Evolutionary conservation across 2,888 invertebrate genomes (phyloP).

Genomic region (Disparrhopalites patrizii): DNA sequence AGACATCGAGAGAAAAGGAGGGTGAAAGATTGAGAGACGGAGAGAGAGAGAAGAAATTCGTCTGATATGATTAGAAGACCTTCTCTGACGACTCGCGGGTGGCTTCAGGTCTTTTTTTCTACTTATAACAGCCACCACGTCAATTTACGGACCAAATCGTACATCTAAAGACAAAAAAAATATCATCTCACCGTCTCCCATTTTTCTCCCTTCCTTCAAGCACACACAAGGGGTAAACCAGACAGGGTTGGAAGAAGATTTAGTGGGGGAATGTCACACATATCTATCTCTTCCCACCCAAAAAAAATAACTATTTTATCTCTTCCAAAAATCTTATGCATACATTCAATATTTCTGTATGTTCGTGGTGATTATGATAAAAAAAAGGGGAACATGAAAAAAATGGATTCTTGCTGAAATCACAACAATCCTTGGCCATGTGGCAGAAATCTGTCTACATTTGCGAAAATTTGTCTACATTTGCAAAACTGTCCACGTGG

Average conservation of each 20-base stretch:
- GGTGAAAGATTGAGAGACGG: background rate
- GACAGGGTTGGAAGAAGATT: too few relatives aligned
- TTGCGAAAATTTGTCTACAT: background rate
- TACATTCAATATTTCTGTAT: too few relatives aligned
- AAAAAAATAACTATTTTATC: too few relatives aligned
- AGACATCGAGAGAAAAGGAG: too few relatives aligned
- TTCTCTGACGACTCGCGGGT: slow-evolving; percentile 14
- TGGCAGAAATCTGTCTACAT: background rate
- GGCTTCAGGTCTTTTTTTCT: slow-evolving; percentile 17
- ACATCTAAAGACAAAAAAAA: background rate
- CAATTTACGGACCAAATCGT: slow-evolving; percentile 1
- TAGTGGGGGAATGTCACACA: too few relatives aligned
- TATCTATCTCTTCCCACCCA: too few relatives aligned
- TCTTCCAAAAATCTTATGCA: too few relatives aligned
- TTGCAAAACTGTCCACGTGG: background rate
- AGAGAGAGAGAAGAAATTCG: background rate
- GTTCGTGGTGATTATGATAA: too few relatives aligned
- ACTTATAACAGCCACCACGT: slow-evolving; percentile 2
- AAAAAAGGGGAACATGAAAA: slow-evolving; percentile 15
- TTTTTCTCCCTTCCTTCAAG: too few relatives aligned
- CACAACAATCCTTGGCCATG: slow-evolving; percentile 25
- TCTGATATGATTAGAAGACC: slow-evolving; percentile 8
- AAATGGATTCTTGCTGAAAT: slow-evolving; percentile 33
- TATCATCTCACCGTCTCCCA: too few relatives aligned
- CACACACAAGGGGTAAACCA: too few relatives aligned